phyloP scores from a whole-genome alignment of 2,113 vertebrate species.

The Uria aalge region DNA sequence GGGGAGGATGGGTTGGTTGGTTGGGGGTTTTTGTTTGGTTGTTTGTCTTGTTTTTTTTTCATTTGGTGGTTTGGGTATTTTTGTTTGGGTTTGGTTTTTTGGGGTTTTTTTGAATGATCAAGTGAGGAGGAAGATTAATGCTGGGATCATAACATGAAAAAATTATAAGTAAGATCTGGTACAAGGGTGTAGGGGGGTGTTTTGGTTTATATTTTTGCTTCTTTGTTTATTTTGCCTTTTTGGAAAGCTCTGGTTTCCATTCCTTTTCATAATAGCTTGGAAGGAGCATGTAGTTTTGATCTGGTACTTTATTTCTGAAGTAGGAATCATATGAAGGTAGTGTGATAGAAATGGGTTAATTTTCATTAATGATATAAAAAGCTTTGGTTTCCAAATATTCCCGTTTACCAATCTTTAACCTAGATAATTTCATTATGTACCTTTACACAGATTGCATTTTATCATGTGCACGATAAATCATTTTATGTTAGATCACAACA shows the following conservation, averaged over 20 bases:
- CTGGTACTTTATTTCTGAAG: neutral
- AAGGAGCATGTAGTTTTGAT: neutral
- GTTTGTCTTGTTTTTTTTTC: neutral
- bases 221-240: neutral
- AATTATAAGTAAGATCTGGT: neutral
- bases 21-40: neutral
- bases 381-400: neutral
- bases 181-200: rapidly evolving
- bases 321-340: neutral
- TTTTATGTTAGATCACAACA: neutral
- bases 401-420: neutral
- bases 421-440: neutral
- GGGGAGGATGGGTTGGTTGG: no score
- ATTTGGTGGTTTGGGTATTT: neutral
- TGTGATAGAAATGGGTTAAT: neutral
- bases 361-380: neutral
- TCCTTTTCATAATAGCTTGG: neutral
- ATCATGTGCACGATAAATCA: neutral
- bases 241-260: neutral
- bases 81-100: neutral
- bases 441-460: neutral
- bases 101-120: neutral
- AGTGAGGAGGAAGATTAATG: neutral
- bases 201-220: neutral
- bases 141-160: neutral